phyloP scores from a whole-genome alignment of 2,888 invertebrate genomes.

The Drepanosiphum platanoidis region DNA sequence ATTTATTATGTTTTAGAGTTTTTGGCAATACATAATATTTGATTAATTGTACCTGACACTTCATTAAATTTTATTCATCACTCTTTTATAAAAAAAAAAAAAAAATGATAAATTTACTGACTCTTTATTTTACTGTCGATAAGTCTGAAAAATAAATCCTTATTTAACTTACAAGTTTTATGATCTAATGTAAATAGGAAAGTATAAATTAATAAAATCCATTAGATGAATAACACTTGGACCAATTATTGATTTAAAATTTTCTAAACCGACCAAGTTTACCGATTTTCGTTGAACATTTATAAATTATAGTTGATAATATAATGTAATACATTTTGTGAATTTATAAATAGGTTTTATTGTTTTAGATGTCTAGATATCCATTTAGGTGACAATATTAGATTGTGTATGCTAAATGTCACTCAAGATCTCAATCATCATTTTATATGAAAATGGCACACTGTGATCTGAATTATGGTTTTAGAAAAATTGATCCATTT shows the following conservation, averaged over 20 bases:
- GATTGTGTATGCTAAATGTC: too few relatives aligned
- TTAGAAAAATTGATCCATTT: too few relatives aligned
- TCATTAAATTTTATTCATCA: background rate
- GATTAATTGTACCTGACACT: background rate
- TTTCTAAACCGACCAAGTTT: background rate
- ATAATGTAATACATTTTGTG: too few relatives aligned
- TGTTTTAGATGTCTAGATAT: too few relatives aligned
- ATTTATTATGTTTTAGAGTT: background rate
- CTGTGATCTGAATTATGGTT: too few relatives aligned
- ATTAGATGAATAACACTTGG: background rate
- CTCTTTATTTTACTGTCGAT: background rate
- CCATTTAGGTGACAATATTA: too few relatives aligned
- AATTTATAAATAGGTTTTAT: too few relatives aligned
- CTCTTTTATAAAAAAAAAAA: background rate
- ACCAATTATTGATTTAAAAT: background rate
- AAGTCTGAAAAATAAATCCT: background rate
- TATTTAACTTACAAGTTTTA: background rate
- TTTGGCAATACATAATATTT: background rate
- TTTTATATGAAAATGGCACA: too few relatives aligned
- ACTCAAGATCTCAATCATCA: too few relatives aligned
- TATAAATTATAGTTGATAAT: too few relatives aligned
- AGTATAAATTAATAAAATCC: too few relatives aligned
- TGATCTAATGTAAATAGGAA: background rate
- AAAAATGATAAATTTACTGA: background rate
- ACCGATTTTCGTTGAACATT: too few relatives aligned